Percentiles rank a stretch among this genome's conserved stretches.
Evolutionary conservation across 2,888 invertebrate genomes (phyloP).

Genomic region (Macrostomum cliftonense): DNA sequence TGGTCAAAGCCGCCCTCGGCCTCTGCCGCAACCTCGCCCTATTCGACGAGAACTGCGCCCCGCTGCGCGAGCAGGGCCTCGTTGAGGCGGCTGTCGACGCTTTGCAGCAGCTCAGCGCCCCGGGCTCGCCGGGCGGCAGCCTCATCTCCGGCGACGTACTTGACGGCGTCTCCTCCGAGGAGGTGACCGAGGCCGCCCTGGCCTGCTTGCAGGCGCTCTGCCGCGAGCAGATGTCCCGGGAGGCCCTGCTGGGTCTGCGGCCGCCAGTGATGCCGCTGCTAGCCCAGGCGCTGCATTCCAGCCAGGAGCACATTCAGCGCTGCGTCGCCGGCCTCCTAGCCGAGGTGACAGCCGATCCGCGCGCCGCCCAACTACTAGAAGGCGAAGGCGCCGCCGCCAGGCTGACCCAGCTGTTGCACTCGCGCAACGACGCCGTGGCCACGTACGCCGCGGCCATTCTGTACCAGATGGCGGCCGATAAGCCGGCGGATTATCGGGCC

Average conservation of each 20-base stretch:
- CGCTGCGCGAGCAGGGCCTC: slow-evolving; percentile 69
- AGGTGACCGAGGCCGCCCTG: slow-evolving; percentile 91
- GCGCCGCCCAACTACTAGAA: slow-evolving; percentile 41
- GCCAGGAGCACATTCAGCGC: slow-evolving; percentile 87
- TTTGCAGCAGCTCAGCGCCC: slow-evolving; percentile 60
- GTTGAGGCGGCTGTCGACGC: slow-evolving; percentile 49
- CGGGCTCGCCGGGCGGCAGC: slow-evolving; percentile 72
- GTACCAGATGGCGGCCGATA: slow-evolving; percentile 93
- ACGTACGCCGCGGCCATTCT: slow-evolving; percentile 92
- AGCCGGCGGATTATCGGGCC: slow-evolving; percentile 72
- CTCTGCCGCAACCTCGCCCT: slow-evolving; percentile 87
- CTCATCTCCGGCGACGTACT: slow-evolving; percentile 37
- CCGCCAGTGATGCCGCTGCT: background rate
- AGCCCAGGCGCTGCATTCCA: slow-evolving; percentile 61
- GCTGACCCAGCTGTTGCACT: slow-evolving; percentile 79
- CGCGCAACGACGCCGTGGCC: slow-evolving; percentile 84
- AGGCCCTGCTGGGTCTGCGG: background rate
- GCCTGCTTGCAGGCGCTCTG: slow-evolving; percentile 91
- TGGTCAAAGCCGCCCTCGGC: slow-evolving; percentile 91
- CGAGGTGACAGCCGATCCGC: slow-evolving; percentile 77
- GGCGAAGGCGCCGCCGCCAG: slow-evolving; percentile 73
- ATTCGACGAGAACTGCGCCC: slow-evolving; percentile 82
- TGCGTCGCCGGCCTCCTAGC: slow-evolving; percentile 90
- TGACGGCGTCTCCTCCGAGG: slow-evolving; percentile 90
- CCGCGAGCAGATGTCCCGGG: slow-evolving; percentile 45